A percentile compares a stretch with the other conserved stretches of the same genome.
These are phyloP conservation scores for Mythimna ferrago DNA, from an alignment of 2,888 invertebrate species.

Conservation along the genomic window DNA sequence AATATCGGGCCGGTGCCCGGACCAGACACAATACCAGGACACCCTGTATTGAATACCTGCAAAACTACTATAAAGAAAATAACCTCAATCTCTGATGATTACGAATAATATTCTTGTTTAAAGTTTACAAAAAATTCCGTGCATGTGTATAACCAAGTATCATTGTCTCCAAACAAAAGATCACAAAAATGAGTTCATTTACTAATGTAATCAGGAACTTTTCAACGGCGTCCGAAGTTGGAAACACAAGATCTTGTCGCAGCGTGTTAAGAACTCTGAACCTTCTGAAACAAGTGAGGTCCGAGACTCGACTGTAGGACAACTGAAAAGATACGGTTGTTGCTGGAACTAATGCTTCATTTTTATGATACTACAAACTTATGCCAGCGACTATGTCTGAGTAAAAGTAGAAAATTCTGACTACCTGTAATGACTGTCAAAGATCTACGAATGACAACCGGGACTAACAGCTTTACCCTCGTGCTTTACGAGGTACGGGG, in stretches of 20 bases:
- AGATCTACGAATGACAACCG: too few relatives aligned
- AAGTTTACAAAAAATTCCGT: neutral
- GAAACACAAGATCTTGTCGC: conserved; percentile 49
- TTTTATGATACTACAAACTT: conserved; percentile 13
- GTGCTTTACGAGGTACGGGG: too few relatives aligned
- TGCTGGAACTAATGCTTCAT: conserved; percentile 49
- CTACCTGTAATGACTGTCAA: too few relatives aligned
- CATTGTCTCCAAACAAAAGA: conserved; percentile 4
- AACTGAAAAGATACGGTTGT: conserved; percentile 39
- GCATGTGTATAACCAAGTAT: neutral
- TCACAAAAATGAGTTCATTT: conserved; percentile 21
- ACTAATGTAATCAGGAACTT: conserved; percentile 55
- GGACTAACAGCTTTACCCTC: too few relatives aligned
- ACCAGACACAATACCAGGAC: too few relatives aligned
- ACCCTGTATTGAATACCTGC: too few relatives aligned
- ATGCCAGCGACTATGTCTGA: too few relatives aligned
- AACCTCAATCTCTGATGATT: neutral
- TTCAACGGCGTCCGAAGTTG: conserved; percentile 31
- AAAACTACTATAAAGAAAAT: too few relatives aligned
- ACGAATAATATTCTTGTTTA: neutral
- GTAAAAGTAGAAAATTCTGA: too few relatives aligned
- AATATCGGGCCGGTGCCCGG: too few relatives aligned
- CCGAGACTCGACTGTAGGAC: conserved; percentile 16
- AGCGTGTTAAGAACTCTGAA: conserved; percentile 52
- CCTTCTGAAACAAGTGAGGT: conserved; percentile 35